Base-by-base conservation (phyloP, 2,888 invertebrate species). In the Galeopsomyia nigrocyanea region DNA sequence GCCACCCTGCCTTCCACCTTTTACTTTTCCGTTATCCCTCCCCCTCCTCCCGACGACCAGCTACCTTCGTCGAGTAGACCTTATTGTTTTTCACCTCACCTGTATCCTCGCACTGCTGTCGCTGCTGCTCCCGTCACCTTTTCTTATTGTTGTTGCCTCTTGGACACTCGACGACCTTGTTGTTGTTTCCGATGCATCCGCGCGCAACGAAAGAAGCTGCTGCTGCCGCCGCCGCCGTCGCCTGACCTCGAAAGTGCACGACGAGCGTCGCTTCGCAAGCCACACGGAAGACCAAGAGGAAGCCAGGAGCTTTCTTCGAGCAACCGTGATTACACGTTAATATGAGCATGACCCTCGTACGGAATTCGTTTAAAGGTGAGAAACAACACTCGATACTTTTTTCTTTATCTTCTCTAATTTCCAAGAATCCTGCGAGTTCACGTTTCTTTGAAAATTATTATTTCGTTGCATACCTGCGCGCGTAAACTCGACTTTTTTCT, bases 311-410 rank as follows among this genome's bases (percentile, higher is more conserved):
- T 39, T 39, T 39, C 39, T 3, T 13, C 39, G 39, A 17, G 39
- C 50, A 21, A 47, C 66, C 68, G 60, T 68, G 73, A 67, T 71
- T 51, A 63, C 77, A 68, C 79, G 80, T 78, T 82, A 85, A 85
- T 85, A 86, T 86, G 86, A 86, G 82, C 84, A 86, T 86, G 86
- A 86, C 86, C 82, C 85, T 86, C 79, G 85, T 84, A 78, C 82
- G 85, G 77, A 85, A 83, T 79, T 78, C 83, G 75, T 83, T 84
- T 76, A 86, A 86, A 86, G 86, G 85, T 86, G 39, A 39, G 39
- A 10, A 3, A 39, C 39, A 13, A 19, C 13, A 39, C 10, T 39
- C 26, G 26, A 13, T 39, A 57, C 21, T 56, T 68, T 9, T 60
- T 46, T 66, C 1, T 57, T 2, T 46, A 19, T 50, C n/a, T 57